A percentile compares a stretch with the other conserved stretches of the same genome.
Conservation (phyloP, 2,113 vertebrate species). For the Kryptolebias marmoratus region DNA sequence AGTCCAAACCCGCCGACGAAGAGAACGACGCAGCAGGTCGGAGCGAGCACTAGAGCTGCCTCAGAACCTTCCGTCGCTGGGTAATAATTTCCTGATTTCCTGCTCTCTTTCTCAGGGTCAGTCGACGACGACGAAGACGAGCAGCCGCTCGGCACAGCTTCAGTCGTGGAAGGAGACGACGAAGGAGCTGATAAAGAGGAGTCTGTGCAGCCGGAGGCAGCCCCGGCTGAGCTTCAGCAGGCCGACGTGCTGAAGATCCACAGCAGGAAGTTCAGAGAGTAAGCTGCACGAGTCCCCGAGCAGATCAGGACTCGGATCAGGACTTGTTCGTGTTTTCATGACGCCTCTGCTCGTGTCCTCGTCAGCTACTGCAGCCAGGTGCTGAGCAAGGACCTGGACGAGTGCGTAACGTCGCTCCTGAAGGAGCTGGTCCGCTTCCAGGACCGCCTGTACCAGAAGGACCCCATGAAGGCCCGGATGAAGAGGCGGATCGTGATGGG, state of each 20-base stretch:
- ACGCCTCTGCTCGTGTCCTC: background rate
- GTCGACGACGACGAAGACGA: slow-evolving; percentile 40
- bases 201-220: slow-evolving; percentile 7
- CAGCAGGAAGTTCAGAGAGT: slow-evolving; percentile 97
- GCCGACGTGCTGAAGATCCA: slow-evolving; percentile 87
- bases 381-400: slow-evolving; percentile 94
- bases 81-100: background rate
- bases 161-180: slow-evolving; percentile 36
- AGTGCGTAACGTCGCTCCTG: slow-evolving; percentile 88
- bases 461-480: slow-evolving; percentile 95
- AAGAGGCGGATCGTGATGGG: slow-evolving; percentile 97
- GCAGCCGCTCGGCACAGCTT: background rate
- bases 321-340: background rate
- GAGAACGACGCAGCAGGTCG: slow-evolving; percentile 38
- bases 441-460: slow-evolving; percentile 96
- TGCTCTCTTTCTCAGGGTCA: slow-evolving; percentile 14
- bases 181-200: slow-evolving; percentile 18
- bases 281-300: slow-evolving; percentile 58
- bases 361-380: slow-evolving; percentile 95
- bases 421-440: slow-evolving; percentile 97
- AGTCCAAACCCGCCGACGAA: slow-evolving; percentile 5
- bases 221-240: slow-evolving; percentile 25
- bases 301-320: too few relatives aligned
- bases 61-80: too few relatives aligned
- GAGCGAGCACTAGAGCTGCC: background rate